These are phyloP conservation scores for Anser brachyrhynchus DNA, from an alignment of 2,113 vertebrate genomes.

Conservation along the genomic window DNA sequence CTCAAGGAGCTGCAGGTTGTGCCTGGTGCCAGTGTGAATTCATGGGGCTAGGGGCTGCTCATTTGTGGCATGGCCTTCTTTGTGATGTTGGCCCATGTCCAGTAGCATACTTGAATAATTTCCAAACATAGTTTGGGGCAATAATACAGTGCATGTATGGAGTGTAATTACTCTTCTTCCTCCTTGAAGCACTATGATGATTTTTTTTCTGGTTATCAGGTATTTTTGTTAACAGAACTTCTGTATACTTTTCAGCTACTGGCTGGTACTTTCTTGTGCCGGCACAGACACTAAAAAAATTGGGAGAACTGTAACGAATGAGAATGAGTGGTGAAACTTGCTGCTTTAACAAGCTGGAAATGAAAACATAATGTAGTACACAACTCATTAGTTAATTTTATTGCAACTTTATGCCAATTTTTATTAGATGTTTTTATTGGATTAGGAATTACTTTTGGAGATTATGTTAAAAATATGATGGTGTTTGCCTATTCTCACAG, in stretches of 20 bases:
- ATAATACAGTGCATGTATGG: neutral
- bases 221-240: neutral
- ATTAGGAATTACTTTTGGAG: conserved; percentile 39
- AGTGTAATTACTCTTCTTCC: neutral
- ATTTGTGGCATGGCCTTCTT: neutral
- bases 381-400: conserved; percentile 57
- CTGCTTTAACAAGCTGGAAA: conserved; percentile 52
- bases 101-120: neutral
- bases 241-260: neutral
- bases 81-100: neutral
- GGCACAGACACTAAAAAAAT: neutral
- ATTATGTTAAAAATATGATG: conserved; percentile 32
- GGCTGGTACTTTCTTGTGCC: neutral
- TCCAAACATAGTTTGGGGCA: neutral
- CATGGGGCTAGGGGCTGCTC: neutral
- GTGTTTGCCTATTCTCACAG: conserved; percentile 50
- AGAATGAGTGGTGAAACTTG: conserved; percentile 25
- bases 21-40: neutral
- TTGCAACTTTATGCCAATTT: conserved; percentile 24
- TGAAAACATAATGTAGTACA: conserved; percentile 34
- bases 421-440: conserved; percentile 50
- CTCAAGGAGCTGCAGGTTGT: neutral
- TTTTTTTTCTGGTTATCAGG: neutral
- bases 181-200: neutral
- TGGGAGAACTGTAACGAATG: neutral